Evolutionary conservation across 2,113 vertebrate genomes (phyloP).

Genomic region (Columba janthina): DNA sequence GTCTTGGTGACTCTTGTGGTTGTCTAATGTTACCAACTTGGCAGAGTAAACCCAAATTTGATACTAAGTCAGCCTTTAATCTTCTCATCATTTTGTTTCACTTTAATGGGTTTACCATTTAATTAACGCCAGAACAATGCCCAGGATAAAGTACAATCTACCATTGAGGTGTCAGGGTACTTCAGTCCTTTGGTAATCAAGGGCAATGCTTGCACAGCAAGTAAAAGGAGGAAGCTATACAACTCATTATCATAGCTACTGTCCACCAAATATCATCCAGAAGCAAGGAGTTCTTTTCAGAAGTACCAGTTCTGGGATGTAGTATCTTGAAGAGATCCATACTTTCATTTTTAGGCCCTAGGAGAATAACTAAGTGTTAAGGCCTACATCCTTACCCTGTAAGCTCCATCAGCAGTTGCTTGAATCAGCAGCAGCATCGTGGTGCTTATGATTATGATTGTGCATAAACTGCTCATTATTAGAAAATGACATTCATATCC

Average conservation of each 20-base stretch:
- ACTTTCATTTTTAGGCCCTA: background rate
- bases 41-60: background rate
- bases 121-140: background rate
- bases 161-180: background rate
- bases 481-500: background rate
- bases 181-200: background rate
- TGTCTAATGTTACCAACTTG: rapidly evolving
- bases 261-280: background rate
- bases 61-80: background rate
- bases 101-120: background rate
- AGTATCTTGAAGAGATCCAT: background rate
- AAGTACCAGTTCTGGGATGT: background rate
- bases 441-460: background rate
- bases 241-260: background rate
- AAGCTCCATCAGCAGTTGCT: background rate
- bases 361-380: background rate
- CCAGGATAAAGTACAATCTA: background rate
- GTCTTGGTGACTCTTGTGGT: background rate
- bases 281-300: background rate
- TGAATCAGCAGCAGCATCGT: background rate
- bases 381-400: background rate
- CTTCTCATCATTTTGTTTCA: background rate
- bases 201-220: background rate
- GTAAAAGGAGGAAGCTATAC: background rate
- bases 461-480: background rate